Evolutionary conservation across 2,888 invertebrate genomes (phyloP), one percentile per base, ranked within the genome.

Genomic region (Drosophila borborema): DNA sequence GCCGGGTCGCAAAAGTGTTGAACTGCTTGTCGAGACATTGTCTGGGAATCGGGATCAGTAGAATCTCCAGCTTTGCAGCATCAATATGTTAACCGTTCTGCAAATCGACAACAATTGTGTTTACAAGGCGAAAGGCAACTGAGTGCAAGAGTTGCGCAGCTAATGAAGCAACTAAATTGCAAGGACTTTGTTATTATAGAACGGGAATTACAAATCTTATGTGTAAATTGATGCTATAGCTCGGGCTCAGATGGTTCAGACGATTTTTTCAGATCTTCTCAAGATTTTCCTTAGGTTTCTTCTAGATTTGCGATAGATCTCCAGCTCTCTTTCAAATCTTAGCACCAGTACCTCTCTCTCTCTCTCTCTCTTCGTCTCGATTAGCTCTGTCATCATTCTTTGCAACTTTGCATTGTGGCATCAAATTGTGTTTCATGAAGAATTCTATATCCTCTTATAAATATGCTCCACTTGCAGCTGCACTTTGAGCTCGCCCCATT

Each of bases 1-100:
- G 69, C 51, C 58, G 72, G 55, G 53, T 72, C 72, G 62, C 72
- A 31, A 48, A 58, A 60, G 72, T 64, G 72, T 72, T 64, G 64
- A 63, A 23, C 63, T 36, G 23, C 64, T 41, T 72, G 70, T 68
- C 48, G 46, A n/a, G 53, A 46, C 71, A 51, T 51, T 34, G 51
- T 14, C 18, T 51, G 51, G 51, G 51, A 55, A 70, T 38, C 49
- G 49, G 60, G 69, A 45, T 58, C 51, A 20, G 34, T 14, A 18
- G 41, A 48, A 48, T 38, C 48, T 23, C 14, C 23, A 20, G 28
- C 18, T 48, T 28, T 10, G 48, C 55, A 14, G 41, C 41, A 18
- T 56, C 31, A 18, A 23, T 46, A 28, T 49, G 38, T 49, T 40
- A 56, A 56, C 38, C 28, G 55, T 31, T 41, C 45, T 5, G 23